phyloP scores from a whole-genome alignment of 2,797 vertebrate species.

The Mus spretus region DNA sequence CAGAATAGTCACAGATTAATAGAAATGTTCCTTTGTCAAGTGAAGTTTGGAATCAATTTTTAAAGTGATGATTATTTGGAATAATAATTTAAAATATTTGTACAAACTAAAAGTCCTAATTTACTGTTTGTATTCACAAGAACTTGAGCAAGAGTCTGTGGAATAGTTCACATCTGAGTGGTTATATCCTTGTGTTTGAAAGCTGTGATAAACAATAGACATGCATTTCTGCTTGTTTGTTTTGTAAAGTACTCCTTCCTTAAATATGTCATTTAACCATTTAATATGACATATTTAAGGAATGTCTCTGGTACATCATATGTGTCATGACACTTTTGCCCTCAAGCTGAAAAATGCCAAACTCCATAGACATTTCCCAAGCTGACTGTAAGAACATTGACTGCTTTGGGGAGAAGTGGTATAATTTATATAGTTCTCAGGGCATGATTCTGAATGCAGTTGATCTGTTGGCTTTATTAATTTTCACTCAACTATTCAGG shows the following conservation, averaged over 20 bases:
- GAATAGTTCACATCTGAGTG: slow-evolving; percentile 15
- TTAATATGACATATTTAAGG: neutral
- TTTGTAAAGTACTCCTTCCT: neutral
- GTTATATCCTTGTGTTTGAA: neutral
- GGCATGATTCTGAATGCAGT: neutral
- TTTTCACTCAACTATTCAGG: slow-evolving; percentile 18
- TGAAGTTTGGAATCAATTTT: slow-evolving; percentile 31
- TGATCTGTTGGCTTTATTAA: neutral
- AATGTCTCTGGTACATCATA: slow-evolving; percentile 15
- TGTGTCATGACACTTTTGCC: slow-evolving; percentile 2
- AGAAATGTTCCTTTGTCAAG: neutral
- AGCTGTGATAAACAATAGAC: neutral
- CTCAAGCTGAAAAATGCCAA: neutral
- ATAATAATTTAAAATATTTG: slow-evolving; percentile 4
- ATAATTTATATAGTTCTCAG: neutral
- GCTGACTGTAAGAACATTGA: neutral
- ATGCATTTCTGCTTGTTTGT: slow-evolving; percentile 22
- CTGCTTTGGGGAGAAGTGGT: neutral
- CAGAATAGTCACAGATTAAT: neutral
- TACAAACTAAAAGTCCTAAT: slow-evolving; percentile 29
- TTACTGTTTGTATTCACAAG: slow-evolving; percentile 35
- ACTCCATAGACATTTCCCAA: neutral
- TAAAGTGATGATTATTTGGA: neutral
- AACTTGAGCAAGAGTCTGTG: neutral
- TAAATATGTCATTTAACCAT: neutral